Base-by-base conservation (phyloP, 2,797 vertebrate genomes). In the Cynopterus sphinx region DNA sequence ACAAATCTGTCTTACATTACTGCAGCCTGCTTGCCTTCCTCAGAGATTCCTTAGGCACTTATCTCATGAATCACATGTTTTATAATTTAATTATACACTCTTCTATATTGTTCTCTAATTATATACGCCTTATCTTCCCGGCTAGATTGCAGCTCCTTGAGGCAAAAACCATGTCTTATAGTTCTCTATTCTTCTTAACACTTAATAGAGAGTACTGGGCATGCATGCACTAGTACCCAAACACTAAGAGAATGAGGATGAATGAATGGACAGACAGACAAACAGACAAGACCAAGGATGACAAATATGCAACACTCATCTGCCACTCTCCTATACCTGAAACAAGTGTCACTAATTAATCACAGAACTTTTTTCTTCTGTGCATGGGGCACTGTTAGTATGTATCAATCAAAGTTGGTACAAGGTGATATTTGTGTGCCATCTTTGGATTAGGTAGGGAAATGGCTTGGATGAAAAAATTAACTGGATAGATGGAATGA, bases 71-170 rank as follows among this genome's bases (percentile, higher is more conserved):
- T 93, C 92, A 92, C 4, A 65, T 5, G 74, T 86, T 87, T 90
- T 97, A 86, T 96, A 87, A 91, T 79, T 95, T 97, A 97, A 97
- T 97, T 96, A 96, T 68, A 94, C 3, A 6, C 43, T 87, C 75
- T 89, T 51, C 87, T 82, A 36, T 67, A 89, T 90, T 97, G 97
- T 95, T 94, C 90, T 85, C 71, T 97, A 97, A 96, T 93, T 97
- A 91, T 96, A 61, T n/a, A 33, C 13, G 70, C 71, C 94, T 98
- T 97, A 97, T 97, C 91, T 96, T 87, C 94, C 61, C 91, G 55
- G 89, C 46, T 89, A 74, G 51, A 90, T 70, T 96, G 74, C 59
- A 95, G 88, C 36, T 94, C 85, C 95, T 73, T 84, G 46, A 88
- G 94, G 95, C 51, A 92, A 68, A 92, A 96, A 46, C 10, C 13